Conservation (phyloP, 2,888 invertebrate genomes). For the Theristus sp. region DNA sequence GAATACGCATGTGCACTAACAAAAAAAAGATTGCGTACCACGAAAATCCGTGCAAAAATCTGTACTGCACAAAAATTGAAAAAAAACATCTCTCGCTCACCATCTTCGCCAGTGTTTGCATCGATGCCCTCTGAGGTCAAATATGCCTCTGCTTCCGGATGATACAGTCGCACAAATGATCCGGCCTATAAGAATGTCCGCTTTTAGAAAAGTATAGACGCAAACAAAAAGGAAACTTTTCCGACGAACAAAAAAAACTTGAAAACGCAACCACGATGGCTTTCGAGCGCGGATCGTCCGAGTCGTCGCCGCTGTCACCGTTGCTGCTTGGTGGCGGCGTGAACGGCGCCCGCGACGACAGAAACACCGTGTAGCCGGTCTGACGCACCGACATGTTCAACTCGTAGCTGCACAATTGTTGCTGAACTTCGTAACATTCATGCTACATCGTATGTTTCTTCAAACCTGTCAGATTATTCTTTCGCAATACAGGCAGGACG, state of each 20-base stretch:
- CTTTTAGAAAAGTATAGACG: too few relatives aligned
- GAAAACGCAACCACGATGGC: neutral
- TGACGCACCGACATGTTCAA: slow-evolving; percentile 29
- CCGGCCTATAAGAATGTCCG: slow-evolving; percentile 27
- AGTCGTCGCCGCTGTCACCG: neutral
- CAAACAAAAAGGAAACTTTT: neutral
- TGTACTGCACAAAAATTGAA: too few relatives aligned
- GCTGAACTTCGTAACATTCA: too few relatives aligned
- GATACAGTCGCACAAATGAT: slow-evolving; percentile 26
- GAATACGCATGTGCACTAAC: slow-evolving; percentile 28
- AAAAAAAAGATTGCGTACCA: too few relatives aligned
- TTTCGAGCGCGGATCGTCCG: neutral
- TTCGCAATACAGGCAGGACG: too few relatives aligned
- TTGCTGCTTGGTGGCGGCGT: neutral
- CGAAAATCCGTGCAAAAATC: too few relatives aligned
- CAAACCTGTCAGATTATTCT: too few relatives aligned
- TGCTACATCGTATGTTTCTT: too few relatives aligned
- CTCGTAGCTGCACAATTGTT: slow-evolving; percentile 18
- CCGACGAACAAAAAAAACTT: too few relatives aligned
- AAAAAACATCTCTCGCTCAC: neutral
- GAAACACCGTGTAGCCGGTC: slow-evolving; percentile 27
- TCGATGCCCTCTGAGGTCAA: slow-evolving; percentile 24
- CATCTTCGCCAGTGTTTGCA: neutral
- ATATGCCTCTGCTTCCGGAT: slow-evolving; percentile 31
- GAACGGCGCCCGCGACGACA: neutral